Percentiles rank a stretch among this genome's conserved stretches.
These are phyloP conservation scores for Anoplolepis gracilipes DNA, from an alignment of 1,140 invertebrate species.

Conservation along the genomic window DNA sequence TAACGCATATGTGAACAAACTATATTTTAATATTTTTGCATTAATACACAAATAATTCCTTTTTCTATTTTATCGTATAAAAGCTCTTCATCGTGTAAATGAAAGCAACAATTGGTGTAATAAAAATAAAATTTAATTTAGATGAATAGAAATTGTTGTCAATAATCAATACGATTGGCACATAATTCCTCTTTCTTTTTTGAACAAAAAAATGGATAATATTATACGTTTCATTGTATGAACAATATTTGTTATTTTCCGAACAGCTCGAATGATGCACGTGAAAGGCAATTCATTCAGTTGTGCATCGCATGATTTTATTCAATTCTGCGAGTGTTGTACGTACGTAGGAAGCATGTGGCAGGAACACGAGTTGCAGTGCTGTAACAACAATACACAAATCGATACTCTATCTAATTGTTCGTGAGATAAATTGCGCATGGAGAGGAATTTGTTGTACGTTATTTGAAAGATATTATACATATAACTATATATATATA, in stretches of 20 bases:
- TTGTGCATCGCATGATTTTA: constrained; percentile 14
- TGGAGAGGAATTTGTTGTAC: neutral
- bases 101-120: neutral
- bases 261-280: neutral
- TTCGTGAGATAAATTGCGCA: neutral
- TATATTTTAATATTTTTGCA: neutral
- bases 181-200: neutral
- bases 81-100: neutral
- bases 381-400: neutral
- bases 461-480: neutral
- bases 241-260: constrained; percentile 14
- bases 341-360: neutral
- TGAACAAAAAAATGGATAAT: neutral
- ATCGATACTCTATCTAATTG: constrained; percentile 15
- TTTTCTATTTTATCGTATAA: neutral
- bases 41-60: neutral
- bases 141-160: neutral
- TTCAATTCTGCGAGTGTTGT: neutral
- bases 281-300: neutral
- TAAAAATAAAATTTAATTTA: neutral
- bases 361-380: neutral
- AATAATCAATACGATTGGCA: constrained; percentile 2
- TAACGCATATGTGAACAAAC: neutral
- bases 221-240: neutral
- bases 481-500: too few species aligned